Base-by-base conservation (phyloP, 2,888 invertebrate species). In the Drosophila melanocephala region DNA sequence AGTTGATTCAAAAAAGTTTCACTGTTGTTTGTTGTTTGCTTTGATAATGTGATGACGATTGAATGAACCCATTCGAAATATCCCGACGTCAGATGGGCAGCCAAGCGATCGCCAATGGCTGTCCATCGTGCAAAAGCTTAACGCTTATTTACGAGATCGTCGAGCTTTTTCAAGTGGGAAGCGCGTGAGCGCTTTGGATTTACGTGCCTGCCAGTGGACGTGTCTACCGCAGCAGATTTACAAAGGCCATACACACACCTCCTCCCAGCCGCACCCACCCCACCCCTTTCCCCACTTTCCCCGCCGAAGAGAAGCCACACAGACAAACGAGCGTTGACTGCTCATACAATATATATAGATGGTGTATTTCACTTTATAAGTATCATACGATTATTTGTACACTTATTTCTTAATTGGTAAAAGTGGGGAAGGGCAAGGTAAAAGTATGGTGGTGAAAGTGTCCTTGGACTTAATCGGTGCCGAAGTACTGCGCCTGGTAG, bases 401-500 rank as follows among this genome's bases (percentile, higher is more conserved):
- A 72, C 52, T 59, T 26, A 56, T 64, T 60, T 57, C 30, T 42
- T 74, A 51, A 50, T 51, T 19, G 22, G 16, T 47, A 57, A 26
- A 22, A 42, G 33, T 47, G 2, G 16, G 1, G 5, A 28, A 37
- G 10, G 14, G 14, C 53, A 52, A 28, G 30, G n/a, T 26, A 14
- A 14, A 5, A 26, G 10, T 19, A n/a, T 39, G 50, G 22, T 12
- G 22, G 16, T 6, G 47, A 19, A 6, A 19, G 52, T 19, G 57
- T 1, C 16, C 32, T 30, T 16, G 37, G 7, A 30, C 14, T 51
- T 83, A 91, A 52, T 85, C 74, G 4, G 30, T 50, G 58, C 93
- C 93, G 70, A 78, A 93, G 70, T 90, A 90, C 44, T 87, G 83
- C 2, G 92, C 90, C 64, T 83, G 91, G 67, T 93, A 93, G 33